Conservation (phyloP, 2,797 vertebrate species). For the Champsocephalus esox region DNA sequence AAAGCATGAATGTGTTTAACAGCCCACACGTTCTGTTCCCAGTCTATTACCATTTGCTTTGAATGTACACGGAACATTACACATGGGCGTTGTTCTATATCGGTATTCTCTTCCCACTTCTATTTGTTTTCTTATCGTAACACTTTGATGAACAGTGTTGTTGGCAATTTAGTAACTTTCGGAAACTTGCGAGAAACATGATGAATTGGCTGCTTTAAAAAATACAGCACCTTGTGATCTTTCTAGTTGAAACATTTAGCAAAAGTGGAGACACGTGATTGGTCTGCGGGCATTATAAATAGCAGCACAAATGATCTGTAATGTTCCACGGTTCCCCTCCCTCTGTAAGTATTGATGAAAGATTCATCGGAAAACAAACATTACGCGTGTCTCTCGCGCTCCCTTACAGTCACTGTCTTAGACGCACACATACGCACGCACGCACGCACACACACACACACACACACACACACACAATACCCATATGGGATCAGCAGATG, state of each 20-base stretch:
- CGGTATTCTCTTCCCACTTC: constrained; percentile 12
- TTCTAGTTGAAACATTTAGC: constrained; percentile 38
- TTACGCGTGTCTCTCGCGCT: constrained; percentile 32
- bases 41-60: constrained; percentile 42
- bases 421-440: not conserved
- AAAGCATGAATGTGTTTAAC: constrained; percentile 54
- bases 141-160: constrained; percentile 23
- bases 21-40: constrained; percentile 32
- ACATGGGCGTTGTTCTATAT: constrained; percentile 35
- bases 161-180: constrained; percentile 30
- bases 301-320: constrained; percentile 71
- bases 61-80: constrained; percentile 45
- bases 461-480: too few species aligned
- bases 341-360: constrained; percentile 76
- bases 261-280: constrained; percentile 54
- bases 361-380: constrained; percentile 67
- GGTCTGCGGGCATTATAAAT: constrained; percentile 73
- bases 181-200: constrained; percentile 1
- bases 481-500: constrained; percentile 83
- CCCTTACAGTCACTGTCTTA: constrained; percentile 42
- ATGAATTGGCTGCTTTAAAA: constrained; percentile 31
- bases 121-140: not conserved
- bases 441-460: too few species aligned
- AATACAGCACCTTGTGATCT: constrained; percentile 42
- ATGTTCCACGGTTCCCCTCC: constrained; percentile 56